Evolutionary conservation across 2,113 vertebrate species (phyloP), one percentile per base, ranked within the genome.

Genomic region (Zosterops pallidus): DNA sequence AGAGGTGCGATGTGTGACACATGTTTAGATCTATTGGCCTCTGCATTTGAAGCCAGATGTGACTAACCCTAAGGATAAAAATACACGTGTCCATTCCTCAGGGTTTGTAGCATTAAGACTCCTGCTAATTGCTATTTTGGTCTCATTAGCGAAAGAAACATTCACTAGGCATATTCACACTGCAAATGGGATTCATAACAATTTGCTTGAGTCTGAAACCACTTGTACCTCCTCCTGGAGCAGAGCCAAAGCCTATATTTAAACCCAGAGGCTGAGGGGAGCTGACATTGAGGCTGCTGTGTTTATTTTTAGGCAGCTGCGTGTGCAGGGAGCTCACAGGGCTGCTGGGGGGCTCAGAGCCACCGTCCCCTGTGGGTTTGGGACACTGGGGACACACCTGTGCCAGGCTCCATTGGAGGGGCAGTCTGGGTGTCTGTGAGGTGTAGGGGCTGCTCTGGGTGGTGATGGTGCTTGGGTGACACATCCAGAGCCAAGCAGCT

Each of bases 61-160:
- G 79, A 84, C 88, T 64, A 93, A 72, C 52, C 78, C 89, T 57
- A 52, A 86, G 89, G 72, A 86, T 52, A 91, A 86, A 90, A 68
- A 83, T 9, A 90, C 20, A 15, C 5, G 33, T 64, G 26, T 44
- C 12, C 75, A 84, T 83, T 92, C 67, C 79, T 85, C 42, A 59
- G 86, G 86, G 94, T 78, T 14, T 74, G 83, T 25, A 95, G 77
- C 84, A 94, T 83, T 94, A 97, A 57, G 95, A 71, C 71, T 96
- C 93, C 89, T 93, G 84, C 94, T 98, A 98, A 97, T 98, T 97
- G 97, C 95, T 98, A 96, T 97, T 98, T 98, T 97, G 96, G 92
- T 96, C 90, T 97, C 89, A 89, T 97, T 95, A 91, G 83, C 49
- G 52, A 95, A 97, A 91, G 95, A 97, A 97, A 96, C 96, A 96